phyloP scores from a whole-genome alignment of 1,140 invertebrate genomes.

The Sycobia sp. region DNA sequence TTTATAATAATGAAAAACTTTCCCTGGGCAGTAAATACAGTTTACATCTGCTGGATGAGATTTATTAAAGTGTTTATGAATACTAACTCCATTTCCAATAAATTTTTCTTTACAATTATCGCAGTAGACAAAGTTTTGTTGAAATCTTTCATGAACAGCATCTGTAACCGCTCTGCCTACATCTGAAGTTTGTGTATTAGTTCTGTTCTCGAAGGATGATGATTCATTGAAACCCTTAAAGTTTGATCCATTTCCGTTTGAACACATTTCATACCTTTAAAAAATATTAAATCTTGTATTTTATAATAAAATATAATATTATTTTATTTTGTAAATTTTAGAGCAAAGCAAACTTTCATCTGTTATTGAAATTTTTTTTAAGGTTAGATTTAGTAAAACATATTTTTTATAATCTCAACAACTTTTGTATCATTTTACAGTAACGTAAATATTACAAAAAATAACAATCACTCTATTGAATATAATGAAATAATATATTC shows the following conservation, averaged over 20 bases:
- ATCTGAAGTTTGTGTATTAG: conserved; percentile 2
- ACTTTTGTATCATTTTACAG: too few species aligned
- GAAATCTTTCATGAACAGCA: conserved; percentile 53
- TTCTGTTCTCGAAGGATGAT: background rate
- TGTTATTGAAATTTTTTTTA: too few species aligned
- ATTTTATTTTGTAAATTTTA: too few species aligned
- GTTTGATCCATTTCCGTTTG: conserved; percentile 14
- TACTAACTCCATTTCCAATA: conserved; percentile 38
- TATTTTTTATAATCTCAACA: too few species aligned
- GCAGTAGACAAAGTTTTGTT: conserved; percentile 42
- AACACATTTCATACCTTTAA: conserved; percentile 39
- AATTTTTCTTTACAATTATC: conserved; percentile 46
- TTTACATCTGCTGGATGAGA: conserved; percentile 41
- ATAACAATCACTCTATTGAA: too few species aligned
- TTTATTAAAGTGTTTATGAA: conserved; percentile 51
- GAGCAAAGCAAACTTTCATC: too few species aligned
- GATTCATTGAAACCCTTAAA: background rate
- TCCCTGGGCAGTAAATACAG: conserved; percentile 51
- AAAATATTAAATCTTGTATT: too few species aligned
- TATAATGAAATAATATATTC: too few species aligned
- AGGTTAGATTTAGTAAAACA: too few species aligned
- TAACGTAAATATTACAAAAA: too few species aligned
- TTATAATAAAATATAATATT: too few species aligned
- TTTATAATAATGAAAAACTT: conserved; percentile 50
- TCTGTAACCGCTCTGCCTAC: conserved; percentile 48